Evolutionary conservation across 2,797 vertebrate species (phyloP), one percentile per base, ranked within the genome.

Genomic region (Coreius guichenoti): DNA sequence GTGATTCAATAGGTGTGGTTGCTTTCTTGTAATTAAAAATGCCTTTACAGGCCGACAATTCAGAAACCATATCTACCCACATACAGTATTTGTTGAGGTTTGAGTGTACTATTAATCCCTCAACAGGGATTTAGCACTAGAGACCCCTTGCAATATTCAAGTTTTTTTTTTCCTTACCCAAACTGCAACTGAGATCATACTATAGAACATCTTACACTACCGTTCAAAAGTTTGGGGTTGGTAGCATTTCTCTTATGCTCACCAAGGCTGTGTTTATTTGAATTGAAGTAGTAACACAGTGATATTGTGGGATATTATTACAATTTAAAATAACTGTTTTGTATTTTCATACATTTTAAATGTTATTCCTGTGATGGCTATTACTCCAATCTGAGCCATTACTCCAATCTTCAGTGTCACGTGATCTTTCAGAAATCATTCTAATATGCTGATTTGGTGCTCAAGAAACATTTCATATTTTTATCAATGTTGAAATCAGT

Each of bases 21-120:
- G 65, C 47, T 54, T 67, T 69, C 79, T 26, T 49, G 26, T 33
- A 81, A 69, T 54, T 39, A 54, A 56, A 77, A 70, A 58, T 12
- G 75, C 33, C 61, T 68, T 84, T 33, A n/a, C 76, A 85, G 76
- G 72, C 76, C 36, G 9, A 78, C 39, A 43, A 29, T 49, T 68
- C 63, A 47, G 51, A 68, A n/a, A 68, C 13, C 49, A 8, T 33
- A 82, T 82, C 49, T 70, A 33, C 79, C 47, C 47, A 68, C 21
- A 54, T 68, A 33, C 17, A 78, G 23, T 33, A 51, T 33, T 51
- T 68, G 29, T 72, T 72, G 31, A 54, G 12, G 76, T 45, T 79
- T 58, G 58, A 77, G 23, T 31, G 13, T 17, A 43, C n/a, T 77
- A 45, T 33, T 56, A 84, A 69, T 77, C 36, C 33, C 49, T 56